These are phyloP conservation scores for Tigriopus californicus DNA, from an alignment of 2,888 invertebrate species.

Conservation along the genomic window DNA sequence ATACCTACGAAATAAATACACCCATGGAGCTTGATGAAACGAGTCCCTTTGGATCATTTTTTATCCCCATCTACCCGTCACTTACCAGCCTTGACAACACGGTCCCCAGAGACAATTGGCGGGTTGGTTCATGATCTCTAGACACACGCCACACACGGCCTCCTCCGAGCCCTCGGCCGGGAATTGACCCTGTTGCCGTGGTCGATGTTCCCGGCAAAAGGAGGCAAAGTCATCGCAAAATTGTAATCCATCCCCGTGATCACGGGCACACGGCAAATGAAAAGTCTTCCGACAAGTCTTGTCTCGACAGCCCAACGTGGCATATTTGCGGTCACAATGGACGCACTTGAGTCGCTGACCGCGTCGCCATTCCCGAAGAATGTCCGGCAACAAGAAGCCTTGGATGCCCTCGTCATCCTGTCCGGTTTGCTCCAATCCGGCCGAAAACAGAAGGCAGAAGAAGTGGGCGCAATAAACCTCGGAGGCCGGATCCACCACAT, in stretches of 20 bases:
- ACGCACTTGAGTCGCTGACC: slow-evolving; percentile 43
- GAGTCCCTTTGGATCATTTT: not conserved
- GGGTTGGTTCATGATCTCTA: not conserved
- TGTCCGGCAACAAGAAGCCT: slow-evolving; percentile 50
- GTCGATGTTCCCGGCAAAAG: slow-evolving; percentile 1
- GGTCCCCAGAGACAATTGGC: not conserved
- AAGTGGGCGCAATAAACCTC: slow-evolving; percentile 10
- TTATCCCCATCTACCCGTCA: not conserved
- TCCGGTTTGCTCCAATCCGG: slow-evolving; percentile 47
- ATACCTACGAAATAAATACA: no score
- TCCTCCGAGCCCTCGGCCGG: not conserved
- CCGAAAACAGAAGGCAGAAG: slow-evolving; percentile 43
- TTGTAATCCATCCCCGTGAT: slow-evolving; percentile 32
- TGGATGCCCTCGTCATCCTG: slow-evolving; percentile 46
- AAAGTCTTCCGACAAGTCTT: slow-evolving; percentile 44
- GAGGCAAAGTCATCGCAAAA: slow-evolving; percentile 12
- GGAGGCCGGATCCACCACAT: no score
- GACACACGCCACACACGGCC: slow-evolving; percentile 1
- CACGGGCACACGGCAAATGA: slow-evolving; percentile 53
- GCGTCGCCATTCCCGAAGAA: slow-evolving; percentile 42
- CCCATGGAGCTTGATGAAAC: no score
- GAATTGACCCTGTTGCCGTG: not conserved
- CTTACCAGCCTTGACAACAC: not conserved
- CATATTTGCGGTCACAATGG: slow-evolving; percentile 43
- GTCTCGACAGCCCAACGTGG: slow-evolving; percentile 51